These are phyloP conservation scores for Pionites leucogaster DNA, from an alignment of 2,113 vertebrate genomes.

Conservation along the genomic window DNA sequence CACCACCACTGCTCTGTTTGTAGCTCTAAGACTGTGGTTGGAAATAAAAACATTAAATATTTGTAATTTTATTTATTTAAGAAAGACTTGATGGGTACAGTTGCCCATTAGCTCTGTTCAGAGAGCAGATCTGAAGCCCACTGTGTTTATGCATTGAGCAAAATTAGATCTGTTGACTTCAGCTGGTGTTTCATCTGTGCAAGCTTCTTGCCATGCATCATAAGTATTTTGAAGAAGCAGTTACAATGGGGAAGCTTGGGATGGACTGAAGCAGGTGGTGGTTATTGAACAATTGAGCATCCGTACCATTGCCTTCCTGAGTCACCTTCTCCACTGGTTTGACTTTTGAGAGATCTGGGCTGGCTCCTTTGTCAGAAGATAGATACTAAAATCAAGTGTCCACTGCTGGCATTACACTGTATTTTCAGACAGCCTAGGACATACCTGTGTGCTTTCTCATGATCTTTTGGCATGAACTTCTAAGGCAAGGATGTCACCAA, in stretches of 20 bases:
- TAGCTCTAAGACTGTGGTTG: neutral
- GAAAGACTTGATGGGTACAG: neutral
- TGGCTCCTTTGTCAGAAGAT: neutral
- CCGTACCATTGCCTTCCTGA: neutral
- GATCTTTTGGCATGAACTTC: neutral
- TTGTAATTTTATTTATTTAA: neutral
- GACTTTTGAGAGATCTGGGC: neutral
- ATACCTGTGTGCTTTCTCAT: constrained; percentile 3
- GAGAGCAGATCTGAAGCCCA: neutral
- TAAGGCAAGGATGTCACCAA: neutral
- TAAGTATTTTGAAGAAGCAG: neutral
- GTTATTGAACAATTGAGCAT: neutral
- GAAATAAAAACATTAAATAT: neutral
- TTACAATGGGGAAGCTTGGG: neutral
- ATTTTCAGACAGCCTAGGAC: neutral
- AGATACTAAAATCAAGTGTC: neutral
- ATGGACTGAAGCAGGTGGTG: neutral
- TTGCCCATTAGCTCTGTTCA: neutral
- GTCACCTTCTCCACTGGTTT: neutral
- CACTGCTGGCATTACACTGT: neutral
- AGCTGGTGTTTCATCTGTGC: neutral
- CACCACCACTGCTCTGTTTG: neutral
- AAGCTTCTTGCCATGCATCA: neutral
- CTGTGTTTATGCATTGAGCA: neutral
- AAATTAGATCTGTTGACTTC: neutral